These are phyloP conservation scores for Megaceryle alcyon DNA, from an alignment of 2,797 vertebrate species.

Conservation along the genomic window DNA sequence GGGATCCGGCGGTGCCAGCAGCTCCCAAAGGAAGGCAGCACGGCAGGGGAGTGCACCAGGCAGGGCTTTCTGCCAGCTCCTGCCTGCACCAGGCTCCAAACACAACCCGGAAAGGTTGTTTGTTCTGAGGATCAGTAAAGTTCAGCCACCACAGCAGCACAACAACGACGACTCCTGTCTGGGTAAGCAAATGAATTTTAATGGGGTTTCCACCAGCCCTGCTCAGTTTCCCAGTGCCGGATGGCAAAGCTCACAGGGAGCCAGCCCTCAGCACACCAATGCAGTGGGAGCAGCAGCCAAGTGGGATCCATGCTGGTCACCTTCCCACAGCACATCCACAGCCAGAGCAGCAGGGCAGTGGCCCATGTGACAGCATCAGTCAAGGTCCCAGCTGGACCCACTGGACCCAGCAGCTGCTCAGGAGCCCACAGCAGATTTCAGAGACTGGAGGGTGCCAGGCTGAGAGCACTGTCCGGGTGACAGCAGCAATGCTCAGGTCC, in stretches of 20 bases:
- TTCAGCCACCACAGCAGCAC: neutral
- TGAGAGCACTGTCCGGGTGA: fast-evolving
- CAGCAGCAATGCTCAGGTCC: neutral
- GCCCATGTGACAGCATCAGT: fast-evolving
- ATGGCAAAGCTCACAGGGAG: neutral
- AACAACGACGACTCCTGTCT: fast-evolving
- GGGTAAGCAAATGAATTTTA: neutral
- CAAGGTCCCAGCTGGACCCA: too few species aligned
- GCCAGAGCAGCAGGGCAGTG: fast-evolving
- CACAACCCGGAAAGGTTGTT: neutral
- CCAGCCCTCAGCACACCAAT: too few species aligned
- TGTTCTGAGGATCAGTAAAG: neutral
- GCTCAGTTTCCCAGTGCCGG: neutral
- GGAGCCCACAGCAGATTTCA: too few species aligned
- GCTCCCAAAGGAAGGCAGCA: neutral
- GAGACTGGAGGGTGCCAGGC: neutral
- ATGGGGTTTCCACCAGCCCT: neutral
- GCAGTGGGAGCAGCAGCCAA: neutral
- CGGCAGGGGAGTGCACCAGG: fast-evolving
- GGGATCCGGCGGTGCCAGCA: fast-evolving
- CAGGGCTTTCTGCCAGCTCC: neutral
- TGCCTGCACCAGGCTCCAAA: neutral
- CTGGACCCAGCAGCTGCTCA: neutral
- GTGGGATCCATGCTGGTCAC: neutral
- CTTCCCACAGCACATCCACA: neutral